Base-by-base conservation (phyloP, 2,888 invertebrate genomes). In the Dynastes grantii region DNA sequence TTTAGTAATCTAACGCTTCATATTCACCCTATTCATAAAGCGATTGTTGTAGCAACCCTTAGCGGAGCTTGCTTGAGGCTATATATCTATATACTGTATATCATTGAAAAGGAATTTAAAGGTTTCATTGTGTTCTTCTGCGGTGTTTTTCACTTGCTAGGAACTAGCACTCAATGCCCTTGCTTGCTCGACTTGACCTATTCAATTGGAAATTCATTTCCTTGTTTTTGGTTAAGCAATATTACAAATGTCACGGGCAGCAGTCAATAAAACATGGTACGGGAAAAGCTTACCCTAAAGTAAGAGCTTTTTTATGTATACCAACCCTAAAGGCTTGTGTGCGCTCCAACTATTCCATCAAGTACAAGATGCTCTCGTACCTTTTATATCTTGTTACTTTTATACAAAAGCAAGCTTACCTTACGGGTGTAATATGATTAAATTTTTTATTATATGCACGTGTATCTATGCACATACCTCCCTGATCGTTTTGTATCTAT, bases 201-300 rank as follows among this genome's bases (percentile, higher is more conserved):
- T 71, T 71, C 55, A 71, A 58, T 55, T 71, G 71, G 55, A 71
- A 71, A 71, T 71, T 71, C 55, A 71, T 71, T 71, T 53, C 53
- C 71, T 71, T 71, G 71, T 71, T 71, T 71, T 58, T 53, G 37
- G 22, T n/a, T 37, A 32, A 70, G 71, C 53, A 71, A 53, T 53
- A 55, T 71, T 71, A 53, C 71, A 8, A 37, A 70, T 70, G 49
- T 51, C 53, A 70, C 70, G 51, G 22, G 51, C 70, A 51, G 70
- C 49, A 70, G 53, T 70, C 70, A 70, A 53, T 70, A 70, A 70
- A 67, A 45, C 45, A n/a, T 61, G 61, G 8, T 61, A 16, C 9
- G 27, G 27, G 61, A 61, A 61, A 61, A 61, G 61, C 61, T 61
- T 29, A 27, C 61, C 29, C 29, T 61, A 61, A 27, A 61, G 61